Evolutionary conservation across 1,140 invertebrate species (phyloP).

Genomic region (Galendromus occidentalis): DNA sequence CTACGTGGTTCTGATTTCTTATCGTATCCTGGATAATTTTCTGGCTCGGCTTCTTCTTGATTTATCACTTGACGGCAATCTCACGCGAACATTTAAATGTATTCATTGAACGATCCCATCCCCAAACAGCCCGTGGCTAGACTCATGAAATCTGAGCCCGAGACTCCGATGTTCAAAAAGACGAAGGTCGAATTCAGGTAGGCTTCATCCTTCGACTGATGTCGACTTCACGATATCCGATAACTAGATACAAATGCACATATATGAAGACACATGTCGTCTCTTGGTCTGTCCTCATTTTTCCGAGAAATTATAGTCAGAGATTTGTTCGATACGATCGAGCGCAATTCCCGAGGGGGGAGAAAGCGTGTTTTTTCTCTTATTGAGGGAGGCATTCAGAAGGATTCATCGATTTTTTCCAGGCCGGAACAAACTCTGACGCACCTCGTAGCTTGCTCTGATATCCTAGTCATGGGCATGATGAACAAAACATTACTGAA

Average conservation of each 20-base stretch:
- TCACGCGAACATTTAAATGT: too few species aligned
- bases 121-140: conserved; percentile 20
- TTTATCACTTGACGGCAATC: too few species aligned
- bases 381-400: too few species aligned
- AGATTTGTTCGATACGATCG: not conserved
- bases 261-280: not conserved
- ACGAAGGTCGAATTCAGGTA: conserved; percentile 29
- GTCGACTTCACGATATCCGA: conserved; percentile 19
- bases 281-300: not conserved
- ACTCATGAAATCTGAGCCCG: conserved; percentile 24
- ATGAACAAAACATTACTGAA: conserved; percentile 54
- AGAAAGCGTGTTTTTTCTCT: conserved; percentile 27
- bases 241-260: not conserved
- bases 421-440: conserved; percentile 52
- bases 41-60: not conserved
- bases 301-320: not conserved
- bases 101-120: too few species aligned
- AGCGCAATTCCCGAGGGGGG: not conserved
- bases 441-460: conserved; percentile 56
- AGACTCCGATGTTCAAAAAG: conserved; percentile 28
- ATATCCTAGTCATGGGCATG: conserved; percentile 61
- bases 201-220: conserved; percentile 28
- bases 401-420: conserved; percentile 54
- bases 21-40: not conserved
- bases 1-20: not conserved